Evolutionary conservation across 2,797 vertebrate genomes (phyloP).

Genomic region (Pangasius macronema): DNA sequence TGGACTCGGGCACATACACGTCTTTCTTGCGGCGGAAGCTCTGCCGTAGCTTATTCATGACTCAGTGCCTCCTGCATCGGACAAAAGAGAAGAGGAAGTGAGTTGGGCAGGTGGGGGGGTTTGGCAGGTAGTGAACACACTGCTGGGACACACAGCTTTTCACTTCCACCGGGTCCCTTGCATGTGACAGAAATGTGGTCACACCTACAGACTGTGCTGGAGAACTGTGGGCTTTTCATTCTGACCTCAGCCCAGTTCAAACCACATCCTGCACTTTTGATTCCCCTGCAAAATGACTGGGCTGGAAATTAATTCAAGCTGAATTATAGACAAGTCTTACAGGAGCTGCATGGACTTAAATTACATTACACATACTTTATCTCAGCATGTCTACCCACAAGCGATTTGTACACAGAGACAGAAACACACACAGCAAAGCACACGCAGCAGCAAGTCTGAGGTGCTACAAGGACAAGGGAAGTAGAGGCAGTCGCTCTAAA

Average conservation of each 20-base stretch:
- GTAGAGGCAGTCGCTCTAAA: slow-evolving; percentile 12
- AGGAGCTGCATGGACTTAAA: not conserved
- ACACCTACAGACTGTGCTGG: slow-evolving; percentile 1
- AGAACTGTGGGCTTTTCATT: not conserved
- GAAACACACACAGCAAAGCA: not conserved
- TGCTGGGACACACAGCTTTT: slow-evolving; percentile 7
- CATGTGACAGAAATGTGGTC: not conserved
- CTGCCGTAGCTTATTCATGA: slow-evolving; percentile 99
- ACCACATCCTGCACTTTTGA: not conserved
- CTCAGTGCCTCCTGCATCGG: slow-evolving; percentile 69
- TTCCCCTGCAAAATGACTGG: not conserved
- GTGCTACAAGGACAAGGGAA: slow-evolving; percentile 23
- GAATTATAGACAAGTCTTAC: not conserved
- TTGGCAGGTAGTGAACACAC: not conserved
- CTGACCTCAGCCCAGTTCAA: not conserved
- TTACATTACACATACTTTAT: not conserved
- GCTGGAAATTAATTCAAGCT: not conserved
- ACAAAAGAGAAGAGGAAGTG: slow-evolving; percentile 37
- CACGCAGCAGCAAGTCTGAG: not conserved
- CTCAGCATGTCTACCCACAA: slow-evolving; percentile 3
- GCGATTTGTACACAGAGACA: not conserved
- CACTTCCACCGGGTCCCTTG: not conserved
- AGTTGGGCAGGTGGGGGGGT: not conserved
- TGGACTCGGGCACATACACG: slow-evolving; percentile 96
- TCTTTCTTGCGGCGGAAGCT: slow-evolving; percentile 99